These are phyloP conservation scores for Malachius bipustulatus DNA, from an alignment of 2,888 invertebrate genomes.

Conservation along the genomic window DNA sequence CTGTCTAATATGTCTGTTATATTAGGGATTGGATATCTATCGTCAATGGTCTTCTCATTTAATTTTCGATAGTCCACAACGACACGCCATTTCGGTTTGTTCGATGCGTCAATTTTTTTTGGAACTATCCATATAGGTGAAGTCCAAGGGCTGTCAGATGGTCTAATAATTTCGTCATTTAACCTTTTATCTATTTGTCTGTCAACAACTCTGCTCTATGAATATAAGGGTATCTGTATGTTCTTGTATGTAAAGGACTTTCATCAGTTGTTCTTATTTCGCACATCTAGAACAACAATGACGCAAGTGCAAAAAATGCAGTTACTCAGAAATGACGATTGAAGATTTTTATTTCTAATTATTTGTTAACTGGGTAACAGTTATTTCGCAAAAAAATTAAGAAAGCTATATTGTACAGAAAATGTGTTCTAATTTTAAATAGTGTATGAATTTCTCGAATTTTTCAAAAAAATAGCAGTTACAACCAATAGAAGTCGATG, in stretches of 20 bases:
- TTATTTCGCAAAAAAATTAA: neutral
- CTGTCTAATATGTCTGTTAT: neutral
- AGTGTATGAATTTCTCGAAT: neutral
- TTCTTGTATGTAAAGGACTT: constrained; percentile 15
- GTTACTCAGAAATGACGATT: constrained; percentile 4
- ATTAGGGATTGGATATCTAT: constrained; percentile 4
- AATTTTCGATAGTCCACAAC: constrained; percentile 7
- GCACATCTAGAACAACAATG: constrained; percentile 6
- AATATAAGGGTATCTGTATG: constrained; percentile 16
- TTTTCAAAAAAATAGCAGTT: neutral
- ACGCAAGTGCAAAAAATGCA: constrained; percentile 6
- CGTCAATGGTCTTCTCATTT: constrained; percentile 5
- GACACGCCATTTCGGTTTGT: constrained; percentile 7
- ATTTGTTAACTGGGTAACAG: neutral
- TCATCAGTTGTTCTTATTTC: constrained; percentile 16
- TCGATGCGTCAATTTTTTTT: neutral
- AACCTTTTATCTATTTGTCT: constrained; percentile 16
- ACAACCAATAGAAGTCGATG: neutral
- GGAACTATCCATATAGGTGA: constrained; percentile 8
- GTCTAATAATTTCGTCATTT: constrained; percentile 14
- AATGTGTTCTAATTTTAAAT: neutral
- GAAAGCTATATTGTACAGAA: neutral
- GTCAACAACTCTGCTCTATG: constrained; percentile 16
- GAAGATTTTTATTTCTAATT: constrained; percentile 4
- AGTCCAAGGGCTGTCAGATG: constrained; percentile 10